Evolutionary conservation across 2,797 vertebrate genomes (phyloP).

Genomic region (Naso thynnoides): DNA sequence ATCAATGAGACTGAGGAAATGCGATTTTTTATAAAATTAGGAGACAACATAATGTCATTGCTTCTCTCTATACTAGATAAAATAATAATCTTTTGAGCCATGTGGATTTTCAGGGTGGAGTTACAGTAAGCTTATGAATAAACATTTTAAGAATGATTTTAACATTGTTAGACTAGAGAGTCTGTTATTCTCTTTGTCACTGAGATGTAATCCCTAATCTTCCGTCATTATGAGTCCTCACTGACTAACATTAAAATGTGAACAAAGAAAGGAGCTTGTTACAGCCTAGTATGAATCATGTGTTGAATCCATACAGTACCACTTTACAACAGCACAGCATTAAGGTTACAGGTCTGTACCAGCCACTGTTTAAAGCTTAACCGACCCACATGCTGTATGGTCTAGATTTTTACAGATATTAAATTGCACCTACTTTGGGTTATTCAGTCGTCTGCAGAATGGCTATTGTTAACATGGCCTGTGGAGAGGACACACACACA

Average conservation of each 20-base stretch:
- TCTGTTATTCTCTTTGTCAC: background rate
- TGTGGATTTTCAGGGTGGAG: conserved; percentile 3
- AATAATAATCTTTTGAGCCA: background rate
- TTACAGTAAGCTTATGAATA: background rate
- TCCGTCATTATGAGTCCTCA: background rate
- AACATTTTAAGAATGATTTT: conserved; percentile 16
- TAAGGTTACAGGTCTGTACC: conserved; percentile 52
- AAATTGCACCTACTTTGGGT: conserved; percentile 22
- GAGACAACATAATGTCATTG: background rate
- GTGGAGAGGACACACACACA: conserved; percentile 34
- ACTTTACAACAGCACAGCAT: conserved; percentile 49
- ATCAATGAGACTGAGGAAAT: conserved; percentile 7
- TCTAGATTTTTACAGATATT: conserved; percentile 45
- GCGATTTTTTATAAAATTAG: background rate
- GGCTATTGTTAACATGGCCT: conserved; percentile 40
- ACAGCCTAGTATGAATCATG: conserved; percentile 6
- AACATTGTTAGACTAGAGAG: background rate
- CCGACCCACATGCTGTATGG: conserved; percentile 57
- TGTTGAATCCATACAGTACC: conserved; percentile 38
- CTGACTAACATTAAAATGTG: background rate
- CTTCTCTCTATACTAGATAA: background rate
- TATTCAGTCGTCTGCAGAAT: conserved; percentile 29
- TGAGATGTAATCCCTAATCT: background rate
- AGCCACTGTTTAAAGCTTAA: conserved; percentile 47
- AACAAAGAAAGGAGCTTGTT: conserved; percentile 5